These are phyloP conservation scores for Gastracanthus pulcherrimus DNA, from an alignment of 2,888 invertebrate species.

Conservation along the genomic window DNA sequence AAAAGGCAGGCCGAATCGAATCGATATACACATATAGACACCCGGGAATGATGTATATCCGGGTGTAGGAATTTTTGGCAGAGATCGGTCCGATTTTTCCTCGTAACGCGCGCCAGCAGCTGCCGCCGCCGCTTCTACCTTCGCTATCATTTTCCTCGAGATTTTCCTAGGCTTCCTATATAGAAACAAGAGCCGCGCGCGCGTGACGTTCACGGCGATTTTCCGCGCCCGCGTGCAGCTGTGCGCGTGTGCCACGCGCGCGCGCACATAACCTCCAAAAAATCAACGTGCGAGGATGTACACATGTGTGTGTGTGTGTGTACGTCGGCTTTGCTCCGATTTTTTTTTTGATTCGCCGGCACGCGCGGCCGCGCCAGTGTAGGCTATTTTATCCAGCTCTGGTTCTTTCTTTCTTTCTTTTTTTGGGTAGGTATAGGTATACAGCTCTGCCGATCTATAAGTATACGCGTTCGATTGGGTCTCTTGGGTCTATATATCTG, in stretches of 20 bases:
- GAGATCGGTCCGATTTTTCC: neutral
- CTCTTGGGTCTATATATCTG: neutral
- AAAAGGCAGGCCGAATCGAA: neutral
- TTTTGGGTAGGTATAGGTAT: too few relatives aligned
- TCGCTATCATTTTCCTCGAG: slow-evolving; percentile 1
- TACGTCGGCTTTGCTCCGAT: slow-evolving; percentile 7
- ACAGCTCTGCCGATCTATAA: neutral
- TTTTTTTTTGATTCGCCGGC: neutral
- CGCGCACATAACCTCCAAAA: slow-evolving; percentile 48
- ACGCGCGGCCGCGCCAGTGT: neutral
- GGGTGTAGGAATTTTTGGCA: slow-evolving; percentile 28
- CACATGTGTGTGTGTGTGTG: neutral
- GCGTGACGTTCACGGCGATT: neutral
- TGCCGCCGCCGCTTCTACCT: too few relatives aligned
- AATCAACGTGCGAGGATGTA: slow-evolving; percentile 13
- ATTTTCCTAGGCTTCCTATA: neutral
- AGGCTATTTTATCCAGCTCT: slow-evolving; percentile 10
- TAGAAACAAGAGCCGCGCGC: neutral
- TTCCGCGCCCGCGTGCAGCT: neutral
- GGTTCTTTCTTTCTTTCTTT: neutral
- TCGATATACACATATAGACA: neutral
- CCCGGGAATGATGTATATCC: neutral
- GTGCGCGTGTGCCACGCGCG: slow-evolving; percentile 47
- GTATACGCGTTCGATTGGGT: slow-evolving; percentile 3
- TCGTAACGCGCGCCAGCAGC: neutral